A percentile compares a stretch with the other conserved stretches of the same genome.
phyloP scores from a whole-genome alignment of 2,113 vertebrate species.

The Oxyura jamaicensis region DNA sequence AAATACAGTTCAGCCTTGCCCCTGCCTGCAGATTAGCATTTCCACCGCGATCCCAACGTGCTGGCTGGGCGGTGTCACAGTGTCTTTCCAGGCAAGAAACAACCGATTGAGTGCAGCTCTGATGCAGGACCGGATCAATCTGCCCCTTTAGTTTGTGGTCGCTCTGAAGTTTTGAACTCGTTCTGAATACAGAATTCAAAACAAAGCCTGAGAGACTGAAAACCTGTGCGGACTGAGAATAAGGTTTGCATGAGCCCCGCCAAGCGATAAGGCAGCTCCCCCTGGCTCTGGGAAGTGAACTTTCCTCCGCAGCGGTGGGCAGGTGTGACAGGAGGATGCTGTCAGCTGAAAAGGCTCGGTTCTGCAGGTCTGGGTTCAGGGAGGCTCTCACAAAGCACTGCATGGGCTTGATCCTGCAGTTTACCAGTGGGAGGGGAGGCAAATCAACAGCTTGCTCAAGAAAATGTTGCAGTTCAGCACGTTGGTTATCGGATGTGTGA shows the following conservation, averaged over 20 bases:
- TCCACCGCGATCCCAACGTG: not conserved
- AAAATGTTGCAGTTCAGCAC: not conserved
- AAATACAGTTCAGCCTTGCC: not conserved
- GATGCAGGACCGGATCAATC: conserved; percentile 21
- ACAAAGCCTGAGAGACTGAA: not conserved
- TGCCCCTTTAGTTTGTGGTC: not conserved
- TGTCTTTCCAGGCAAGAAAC: not conserved
- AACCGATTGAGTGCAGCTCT: not conserved
- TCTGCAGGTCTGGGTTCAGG: not conserved
- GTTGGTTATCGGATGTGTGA: not conserved
- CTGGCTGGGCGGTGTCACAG: not conserved
- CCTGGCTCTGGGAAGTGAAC: not conserved
- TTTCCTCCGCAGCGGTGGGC: not conserved
- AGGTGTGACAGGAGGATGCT: not conserved
- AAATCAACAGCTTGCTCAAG: conserved; percentile 3
- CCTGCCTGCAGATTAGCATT: not conserved
- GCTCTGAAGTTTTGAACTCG: conserved; percentile 29
- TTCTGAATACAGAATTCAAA: conserved; percentile 33
- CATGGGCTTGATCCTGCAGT: not conserved
- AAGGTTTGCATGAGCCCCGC: not conserved
- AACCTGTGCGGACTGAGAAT: not conserved
- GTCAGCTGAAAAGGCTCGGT: not conserved
- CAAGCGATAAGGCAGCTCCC: conserved; percentile 8
- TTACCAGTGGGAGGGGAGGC: not conserved
- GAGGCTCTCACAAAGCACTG: not conserved